Evolutionary conservation across 2,797 vertebrate genomes (phyloP).

Genomic region (Amazona ochrocephala): DNA sequence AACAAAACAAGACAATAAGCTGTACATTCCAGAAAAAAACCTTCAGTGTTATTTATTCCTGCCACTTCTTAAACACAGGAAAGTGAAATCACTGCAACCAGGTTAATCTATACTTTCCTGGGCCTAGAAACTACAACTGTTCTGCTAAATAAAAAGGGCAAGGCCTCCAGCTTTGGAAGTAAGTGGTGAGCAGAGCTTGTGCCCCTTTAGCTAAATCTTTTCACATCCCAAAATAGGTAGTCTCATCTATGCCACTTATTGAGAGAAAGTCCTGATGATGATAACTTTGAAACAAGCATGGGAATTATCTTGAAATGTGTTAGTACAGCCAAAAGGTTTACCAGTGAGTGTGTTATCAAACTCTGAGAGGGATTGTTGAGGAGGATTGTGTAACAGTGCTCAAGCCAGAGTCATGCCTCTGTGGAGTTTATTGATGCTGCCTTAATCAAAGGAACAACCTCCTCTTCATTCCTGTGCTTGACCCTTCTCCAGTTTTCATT

Average conservation of each 20-base stretch:
- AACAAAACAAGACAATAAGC: not conserved
- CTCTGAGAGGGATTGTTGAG: not conserved
- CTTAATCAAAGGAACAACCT: rapidly evolving
- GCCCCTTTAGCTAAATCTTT: not conserved
- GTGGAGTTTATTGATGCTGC: not conserved
- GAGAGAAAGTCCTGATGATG: not conserved
- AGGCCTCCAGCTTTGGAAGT: not conserved
- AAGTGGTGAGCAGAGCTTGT: not conserved
- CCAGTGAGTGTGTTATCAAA: not conserved
- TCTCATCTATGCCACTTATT: not conserved
- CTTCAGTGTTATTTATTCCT: not conserved
- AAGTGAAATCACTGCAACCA: not conserved
- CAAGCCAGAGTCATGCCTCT: not conserved
- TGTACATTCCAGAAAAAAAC: not conserved
- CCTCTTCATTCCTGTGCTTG: not conserved
- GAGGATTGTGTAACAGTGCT: not conserved
- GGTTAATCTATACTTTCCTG: not conserved
- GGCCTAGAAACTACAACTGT: not conserved
- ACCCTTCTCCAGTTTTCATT: not conserved
- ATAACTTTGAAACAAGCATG: not conserved
- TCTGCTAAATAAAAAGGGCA: not conserved
- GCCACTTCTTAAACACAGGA: not conserved
- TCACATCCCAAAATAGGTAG: rapidly evolving
- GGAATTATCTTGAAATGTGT: not conserved
- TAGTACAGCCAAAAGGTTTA: not conserved